Evolutionary conservation across 92 coral and sea anemone species (phyloP).

Genomic region (Zoanthus sansibaricus): DNA sequence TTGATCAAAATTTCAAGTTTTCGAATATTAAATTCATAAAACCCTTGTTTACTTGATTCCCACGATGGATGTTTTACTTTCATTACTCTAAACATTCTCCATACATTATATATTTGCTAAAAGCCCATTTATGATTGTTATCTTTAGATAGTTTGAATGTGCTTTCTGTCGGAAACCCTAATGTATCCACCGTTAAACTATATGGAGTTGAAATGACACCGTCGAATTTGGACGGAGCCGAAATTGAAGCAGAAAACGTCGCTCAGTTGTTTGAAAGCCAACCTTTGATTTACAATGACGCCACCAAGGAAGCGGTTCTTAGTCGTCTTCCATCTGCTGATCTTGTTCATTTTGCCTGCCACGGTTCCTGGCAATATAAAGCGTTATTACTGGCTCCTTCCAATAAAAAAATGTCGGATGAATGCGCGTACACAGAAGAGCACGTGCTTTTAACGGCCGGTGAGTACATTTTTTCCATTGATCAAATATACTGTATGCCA

Average conservation of each 20-base stretch:
- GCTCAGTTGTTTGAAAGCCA: not conserved
- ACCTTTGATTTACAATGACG: slow-evolving; percentile 17
- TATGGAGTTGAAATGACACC: slow-evolving; percentile 18
- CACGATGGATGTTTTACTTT: no score
- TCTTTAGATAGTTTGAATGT: no score
- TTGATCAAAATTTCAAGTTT: no score
- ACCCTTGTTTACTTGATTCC: no score
- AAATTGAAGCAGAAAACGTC: not conserved
- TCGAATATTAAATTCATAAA: no score
- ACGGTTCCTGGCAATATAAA: slow-evolving; percentile 29
- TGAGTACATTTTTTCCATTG: not conserved
- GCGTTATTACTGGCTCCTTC: slow-evolving; percentile 39
- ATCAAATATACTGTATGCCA: no score
- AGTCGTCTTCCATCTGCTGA: slow-evolving; percentile 15
- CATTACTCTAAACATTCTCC: no score
- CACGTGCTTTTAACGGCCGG: slow-evolving; percentile 41
- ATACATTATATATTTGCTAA: no score
- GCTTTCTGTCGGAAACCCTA: slow-evolving; percentile 28
- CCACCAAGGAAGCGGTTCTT: slow-evolving; percentile 9
- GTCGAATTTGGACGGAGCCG: not conserved
- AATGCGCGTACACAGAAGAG: slow-evolving; percentile 36
- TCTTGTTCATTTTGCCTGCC: slow-evolving; percentile 36
- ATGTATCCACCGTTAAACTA: not conserved
- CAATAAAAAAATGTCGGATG: not conserved
- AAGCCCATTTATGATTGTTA: no score